Conservation (phyloP, 1,140 invertebrate genomes). For the Lepidostoma basale region DNA sequence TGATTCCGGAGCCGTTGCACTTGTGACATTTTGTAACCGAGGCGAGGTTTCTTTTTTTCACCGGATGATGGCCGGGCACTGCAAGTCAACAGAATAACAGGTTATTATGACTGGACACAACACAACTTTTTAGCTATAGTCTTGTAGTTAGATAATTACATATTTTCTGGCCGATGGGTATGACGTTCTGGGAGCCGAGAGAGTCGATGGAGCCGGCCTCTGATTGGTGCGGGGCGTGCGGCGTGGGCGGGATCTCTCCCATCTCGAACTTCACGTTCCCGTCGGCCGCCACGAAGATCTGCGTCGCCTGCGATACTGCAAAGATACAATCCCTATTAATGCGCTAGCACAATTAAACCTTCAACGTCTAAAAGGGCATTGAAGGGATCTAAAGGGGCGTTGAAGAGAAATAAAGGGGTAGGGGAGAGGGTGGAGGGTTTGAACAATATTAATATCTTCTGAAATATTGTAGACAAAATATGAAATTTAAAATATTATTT, state of each 20-base stretch:
- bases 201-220: conserved; percentile 49
- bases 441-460: too few species aligned
- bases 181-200: conserved; percentile 58
- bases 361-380: too few species aligned
- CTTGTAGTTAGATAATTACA: conserved; percentile 47
- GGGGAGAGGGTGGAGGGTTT: too few species aligned
- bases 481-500: too few species aligned
- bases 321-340: too few species aligned
- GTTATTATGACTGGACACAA: not conserved
- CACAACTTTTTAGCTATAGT: not conserved
- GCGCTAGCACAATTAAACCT: too few species aligned
- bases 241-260: conserved; percentile 54
- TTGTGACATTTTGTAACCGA: conserved; percentile 86
- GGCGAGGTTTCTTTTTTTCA: conserved; percentile 80
- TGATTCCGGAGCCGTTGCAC: conserved; percentile 85
- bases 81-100: not conserved
- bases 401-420: too few species aligned
- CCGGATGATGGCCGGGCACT: conserved; percentile 75
- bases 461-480: too few species aligned
- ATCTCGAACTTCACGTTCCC: conserved; percentile 63
- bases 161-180: conserved; percentile 53
- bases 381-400: too few species aligned
- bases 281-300: conserved; percentile 70
- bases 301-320: conserved; percentile 59
- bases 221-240: conserved; percentile 50